Evolutionary conservation across 2,888 invertebrate species (phyloP).

Genomic region (Dryococelus australis): DNA sequence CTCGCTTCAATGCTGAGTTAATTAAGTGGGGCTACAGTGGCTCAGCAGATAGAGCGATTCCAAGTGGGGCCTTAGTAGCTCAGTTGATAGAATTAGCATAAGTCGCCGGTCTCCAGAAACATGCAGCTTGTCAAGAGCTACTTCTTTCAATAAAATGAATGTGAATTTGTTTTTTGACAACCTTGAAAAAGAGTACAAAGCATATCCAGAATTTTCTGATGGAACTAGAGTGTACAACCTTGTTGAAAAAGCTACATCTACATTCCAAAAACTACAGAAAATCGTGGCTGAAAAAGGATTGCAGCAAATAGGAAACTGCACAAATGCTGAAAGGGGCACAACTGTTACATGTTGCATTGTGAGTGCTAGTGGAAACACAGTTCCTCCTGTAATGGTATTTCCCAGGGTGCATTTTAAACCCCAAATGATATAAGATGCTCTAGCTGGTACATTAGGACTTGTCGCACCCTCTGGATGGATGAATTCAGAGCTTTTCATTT

Average conservation of each 20-base stretch:
- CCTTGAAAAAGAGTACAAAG: constrained; percentile 47
- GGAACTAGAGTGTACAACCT: constrained; percentile 45
- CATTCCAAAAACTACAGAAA: constrained; percentile 48
- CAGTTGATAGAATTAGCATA: too few species aligned
- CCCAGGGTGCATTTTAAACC: constrained; percentile 53
- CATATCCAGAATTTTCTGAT: constrained; percentile 46
- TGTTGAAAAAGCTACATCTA: constrained; percentile 48
- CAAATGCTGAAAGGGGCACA: constrained; percentile 54
- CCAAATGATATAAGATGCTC: constrained; percentile 53
- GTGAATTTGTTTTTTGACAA: constrained; percentile 50
- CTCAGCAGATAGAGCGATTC: too few species aligned
- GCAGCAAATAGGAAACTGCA: constrained; percentile 52
- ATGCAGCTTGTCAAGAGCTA: constrained; percentile 34
- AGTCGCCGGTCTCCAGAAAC: constrained; percentile 28
- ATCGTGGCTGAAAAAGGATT: constrained; percentile 39
- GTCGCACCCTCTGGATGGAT: constrained; percentile 55
- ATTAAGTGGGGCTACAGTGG: too few species aligned
- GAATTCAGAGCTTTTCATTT: constrained; percentile 53
- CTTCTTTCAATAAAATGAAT: constrained; percentile 46
- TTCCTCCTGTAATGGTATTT: constrained; percentile 55
- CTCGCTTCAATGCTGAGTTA: too few species aligned
- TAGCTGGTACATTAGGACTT: constrained; percentile 53
- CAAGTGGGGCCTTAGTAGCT: too few species aligned
- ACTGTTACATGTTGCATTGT: constrained; percentile 53
- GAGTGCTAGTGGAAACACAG: constrained; percentile 50